Percentiles rank a stretch among this genome's conserved stretches.
These are phyloP conservation scores for Drosophila ezoana DNA, from an alignment of 2,888 invertebrate genomes.

Conservation along the genomic window DNA sequence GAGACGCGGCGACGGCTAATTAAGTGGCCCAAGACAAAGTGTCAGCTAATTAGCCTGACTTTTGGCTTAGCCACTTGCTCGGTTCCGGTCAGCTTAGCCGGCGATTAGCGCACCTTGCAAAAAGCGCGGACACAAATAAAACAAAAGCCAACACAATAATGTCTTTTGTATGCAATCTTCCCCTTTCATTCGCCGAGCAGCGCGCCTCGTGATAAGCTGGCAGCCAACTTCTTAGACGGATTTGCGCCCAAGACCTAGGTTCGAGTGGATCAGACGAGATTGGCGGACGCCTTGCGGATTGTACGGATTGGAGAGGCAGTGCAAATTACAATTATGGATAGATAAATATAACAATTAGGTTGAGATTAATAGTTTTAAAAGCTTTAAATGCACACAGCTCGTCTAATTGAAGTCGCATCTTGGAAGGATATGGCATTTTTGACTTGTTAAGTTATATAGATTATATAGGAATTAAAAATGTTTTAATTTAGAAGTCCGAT, in stretches of 20 bases:
- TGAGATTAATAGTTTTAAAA: too few species aligned
- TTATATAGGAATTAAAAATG: too few species aligned
- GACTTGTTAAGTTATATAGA: too few species aligned
- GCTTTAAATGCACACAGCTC: too few species aligned
- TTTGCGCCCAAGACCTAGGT: constrained; percentile 12
- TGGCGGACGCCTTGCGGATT: not conserved
- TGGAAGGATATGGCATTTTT: too few species aligned
- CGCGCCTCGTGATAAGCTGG: constrained; percentile 48
- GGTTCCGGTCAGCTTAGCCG: constrained; percentile 63
- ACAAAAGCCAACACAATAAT: constrained; percentile 56
- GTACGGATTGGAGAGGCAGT: too few species aligned
- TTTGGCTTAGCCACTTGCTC: constrained; percentile 55
- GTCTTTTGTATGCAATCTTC: constrained; percentile 57
- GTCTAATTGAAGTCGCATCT: too few species aligned
- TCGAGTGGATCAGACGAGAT: constrained; percentile 25
- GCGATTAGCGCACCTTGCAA: constrained; percentile 74
- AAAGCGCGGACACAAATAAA: constrained; percentile 35
- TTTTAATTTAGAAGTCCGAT: too few species aligned
- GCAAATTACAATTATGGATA: too few species aligned
- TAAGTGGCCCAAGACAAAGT: constrained; percentile 77
- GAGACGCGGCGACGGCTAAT: constrained; percentile 49
- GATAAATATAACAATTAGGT: too few species aligned
- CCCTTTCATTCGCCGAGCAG: too few species aligned
- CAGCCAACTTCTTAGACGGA: constrained; percentile 67
- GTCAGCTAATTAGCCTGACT: constrained; percentile 77